Conservation (phyloP, 2,113 vertebrate species). For the Bothrops jararaca region DNA sequence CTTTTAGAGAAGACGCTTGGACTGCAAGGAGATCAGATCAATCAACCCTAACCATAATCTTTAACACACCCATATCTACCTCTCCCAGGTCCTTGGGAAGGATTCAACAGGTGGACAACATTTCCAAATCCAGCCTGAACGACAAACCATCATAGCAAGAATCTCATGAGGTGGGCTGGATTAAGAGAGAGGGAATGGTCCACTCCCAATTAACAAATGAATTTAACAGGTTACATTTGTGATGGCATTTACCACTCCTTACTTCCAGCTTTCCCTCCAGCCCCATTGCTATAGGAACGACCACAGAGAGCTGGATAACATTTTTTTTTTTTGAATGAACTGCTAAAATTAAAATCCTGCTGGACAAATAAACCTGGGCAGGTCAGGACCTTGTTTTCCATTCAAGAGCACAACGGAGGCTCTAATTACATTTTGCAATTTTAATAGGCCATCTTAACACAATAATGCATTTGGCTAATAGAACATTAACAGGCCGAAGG, state of each 20-base stretch:
- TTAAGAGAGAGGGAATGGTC: too few relatives aligned
- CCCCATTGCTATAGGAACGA: background rate
- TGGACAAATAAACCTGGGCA: constrained; percentile 27
- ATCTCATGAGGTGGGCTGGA: too few relatives aligned
- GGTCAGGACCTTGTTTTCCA: constrained; percentile 52
- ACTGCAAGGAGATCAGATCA: too few relatives aligned
- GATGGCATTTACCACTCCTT: background rate
- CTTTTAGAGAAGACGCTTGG: too few relatives aligned
- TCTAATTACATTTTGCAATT: constrained; percentile 70
- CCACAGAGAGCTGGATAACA: background rate
- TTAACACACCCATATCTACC: too few relatives aligned
- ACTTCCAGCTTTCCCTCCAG: background rate
- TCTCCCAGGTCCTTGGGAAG: too few relatives aligned
- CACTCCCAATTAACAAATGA: background rate
- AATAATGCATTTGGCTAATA: constrained; percentile 64
- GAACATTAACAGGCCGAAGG: constrained; percentile 64
- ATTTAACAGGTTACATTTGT: background rate
- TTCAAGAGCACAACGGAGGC: constrained; percentile 40
- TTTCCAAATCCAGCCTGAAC: too few relatives aligned
- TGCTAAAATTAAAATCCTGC: constrained; percentile 39
- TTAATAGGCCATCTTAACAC: constrained; percentile 64
- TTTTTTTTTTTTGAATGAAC: background rate
- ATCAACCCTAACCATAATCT: too few relatives aligned
- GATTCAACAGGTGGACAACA: too few relatives aligned
- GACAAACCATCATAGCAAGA: too few relatives aligned